Percentiles rank a stretch among this genome's conserved stretches.
These are phyloP conservation scores for Aricia agestis DNA, from an alignment of 1,140 invertebrate species.

Conservation along the genomic window DNA sequence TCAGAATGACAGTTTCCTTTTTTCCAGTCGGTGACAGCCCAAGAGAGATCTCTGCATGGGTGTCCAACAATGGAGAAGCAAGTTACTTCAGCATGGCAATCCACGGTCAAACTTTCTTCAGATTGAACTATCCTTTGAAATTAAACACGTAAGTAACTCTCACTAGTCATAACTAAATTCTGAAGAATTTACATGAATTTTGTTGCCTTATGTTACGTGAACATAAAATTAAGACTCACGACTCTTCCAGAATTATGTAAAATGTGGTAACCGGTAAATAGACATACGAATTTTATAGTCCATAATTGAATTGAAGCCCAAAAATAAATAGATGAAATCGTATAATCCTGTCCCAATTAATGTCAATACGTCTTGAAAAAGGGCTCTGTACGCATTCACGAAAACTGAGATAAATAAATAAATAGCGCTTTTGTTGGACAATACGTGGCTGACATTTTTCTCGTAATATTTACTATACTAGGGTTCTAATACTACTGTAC, in stretches of 20 bases:
- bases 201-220: no score
- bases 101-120: constrained; percentile 87
- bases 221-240: no score
- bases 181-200: no score
- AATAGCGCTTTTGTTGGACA: background rate
- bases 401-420: background rate
- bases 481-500: no score
- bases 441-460: background rate
- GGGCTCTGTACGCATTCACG: background rate
- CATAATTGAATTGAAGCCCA: background rate
- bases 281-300: background rate
- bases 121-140: constrained; percentile 87
- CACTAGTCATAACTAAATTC: background rate
- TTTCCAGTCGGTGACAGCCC: constrained; percentile 81
- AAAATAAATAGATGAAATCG: background rate
- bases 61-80: constrained; percentile 85
- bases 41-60: constrained; percentile 84
- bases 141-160: constrained; percentile 77
- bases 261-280: no score
- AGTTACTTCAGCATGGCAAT: constrained; percentile 88
- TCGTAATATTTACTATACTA: background rate
- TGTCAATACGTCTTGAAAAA: background rate
- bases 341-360: background rate
- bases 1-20: background rate
- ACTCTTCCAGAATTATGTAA: no score